Base-by-base conservation (phyloP, 2,888 invertebrate genomes). In the Escarpia spicata region DNA sequence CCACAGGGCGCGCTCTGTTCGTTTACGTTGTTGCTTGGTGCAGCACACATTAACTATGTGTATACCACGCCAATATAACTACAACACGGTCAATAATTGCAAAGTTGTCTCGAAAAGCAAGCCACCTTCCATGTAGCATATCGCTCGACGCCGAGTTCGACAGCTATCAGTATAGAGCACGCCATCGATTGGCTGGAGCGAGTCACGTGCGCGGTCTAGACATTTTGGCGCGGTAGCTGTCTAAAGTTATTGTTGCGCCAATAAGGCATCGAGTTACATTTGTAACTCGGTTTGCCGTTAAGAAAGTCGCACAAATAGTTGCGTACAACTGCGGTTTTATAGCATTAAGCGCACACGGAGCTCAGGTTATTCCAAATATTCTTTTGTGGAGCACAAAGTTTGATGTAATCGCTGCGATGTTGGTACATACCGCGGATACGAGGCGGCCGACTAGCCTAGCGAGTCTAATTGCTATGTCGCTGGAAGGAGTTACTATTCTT, bases 111-210 rank as follows among this genome's bases (percentile, higher is more conserved):
- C n/a, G 26, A n/a, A 75, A 75, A 75, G 75, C 75, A 75, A 75
- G 75, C 75, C 75, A 75, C 75, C 75, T 75, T 75, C 75, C 75
- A 75, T 75, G 75, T 75, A 75, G 75, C 75, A 75, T 75, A 75
- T 75, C 75, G 75, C 75, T 75, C n/a, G 75, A 75, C 75, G 75
- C 75, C 75, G 75, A 75, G 75, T 75, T 75, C 75, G 75, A 75
- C 75, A 75, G 75, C 75, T 26, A 75, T 75, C 75, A 75, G 75
- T 19, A 75, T 75, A 75, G 75, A 75, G 75, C 75, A 75, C 75
- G 75, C 75, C 75, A 19, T 75, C 75, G 75, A 75, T 75, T 75
- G 75, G 75, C 75, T 75, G 75, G 4, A 26, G 19, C 75, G 75
- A 26, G 75, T 75, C 75, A 75, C 75, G 75, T 75, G 75, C 75